These are phyloP conservation scores for Ptychadena robeensis DNA, from an alignment of 2,797 vertebrate genomes.

Conservation along the genomic window DNA sequence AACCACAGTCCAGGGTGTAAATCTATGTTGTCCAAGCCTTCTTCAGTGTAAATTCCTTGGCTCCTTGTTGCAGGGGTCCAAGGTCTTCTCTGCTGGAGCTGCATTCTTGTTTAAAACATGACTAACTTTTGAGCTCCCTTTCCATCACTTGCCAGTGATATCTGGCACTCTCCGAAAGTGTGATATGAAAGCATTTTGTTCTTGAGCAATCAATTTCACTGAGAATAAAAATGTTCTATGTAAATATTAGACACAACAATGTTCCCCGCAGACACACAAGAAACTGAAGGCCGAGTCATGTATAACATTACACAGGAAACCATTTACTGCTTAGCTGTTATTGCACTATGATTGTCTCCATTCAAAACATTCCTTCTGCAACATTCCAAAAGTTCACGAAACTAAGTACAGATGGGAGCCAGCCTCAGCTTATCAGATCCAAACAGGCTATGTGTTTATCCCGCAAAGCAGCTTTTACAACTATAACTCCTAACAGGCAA, in stretches of 20 bases:
- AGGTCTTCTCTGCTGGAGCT: neutral
- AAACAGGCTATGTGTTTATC: neutral
- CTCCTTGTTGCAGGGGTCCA: neutral
- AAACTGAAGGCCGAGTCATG: slow-evolving; percentile 15
- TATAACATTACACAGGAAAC: slow-evolving; percentile 32
- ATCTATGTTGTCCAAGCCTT: neutral
- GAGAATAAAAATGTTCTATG: neutral
- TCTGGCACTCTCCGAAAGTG: neutral
- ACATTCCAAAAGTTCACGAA: slow-evolving; percentile 27
- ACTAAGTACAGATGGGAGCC: slow-evolving; percentile 31
- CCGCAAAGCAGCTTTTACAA: neutral
- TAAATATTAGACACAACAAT: slow-evolving; percentile 12
- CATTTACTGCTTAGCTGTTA: slow-evolving; percentile 34
- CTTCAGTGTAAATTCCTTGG: slow-evolving; percentile 8
- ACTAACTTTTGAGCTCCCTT: neutral
- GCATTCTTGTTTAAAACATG: neutral
- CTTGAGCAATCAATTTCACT: slow-evolving; percentile 6
- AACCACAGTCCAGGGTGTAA: neutral
- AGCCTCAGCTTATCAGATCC: slow-evolving; percentile 12
- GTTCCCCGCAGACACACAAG: slow-evolving; percentile 26
- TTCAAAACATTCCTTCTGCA: slow-evolving; percentile 40
- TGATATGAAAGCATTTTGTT: neutral
- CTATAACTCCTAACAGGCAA: neutral
- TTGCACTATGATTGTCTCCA: slow-evolving; percentile 18
- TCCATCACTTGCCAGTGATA: neutral